Base-by-base conservation (phyloP, 2,797 vertebrate species). In the Enteromius treurensis region DNA sequence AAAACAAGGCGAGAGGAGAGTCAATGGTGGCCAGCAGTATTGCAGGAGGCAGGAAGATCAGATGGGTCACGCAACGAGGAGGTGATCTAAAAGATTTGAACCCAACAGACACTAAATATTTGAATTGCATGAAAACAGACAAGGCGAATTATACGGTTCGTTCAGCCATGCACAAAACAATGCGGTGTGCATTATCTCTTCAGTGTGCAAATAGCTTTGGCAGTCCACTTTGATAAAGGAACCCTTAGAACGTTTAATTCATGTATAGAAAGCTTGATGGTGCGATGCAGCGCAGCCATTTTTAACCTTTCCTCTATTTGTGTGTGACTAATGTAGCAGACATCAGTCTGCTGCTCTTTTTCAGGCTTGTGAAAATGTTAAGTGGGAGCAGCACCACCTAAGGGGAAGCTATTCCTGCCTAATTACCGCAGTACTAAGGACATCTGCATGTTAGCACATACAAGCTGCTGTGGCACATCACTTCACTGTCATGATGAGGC, bases 361-460 rank as follows among this genome's bases (percentile, higher is more conserved):
- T 84, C 77, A 37, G 53, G 85, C 83, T 82, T 58, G 67, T 77
- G 55, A 80, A 89, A 90, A 90, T 79, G 69, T 55, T 89, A 87
- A 91, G 89, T 89, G 89, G 83, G 86, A 87, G 88, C 88, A 80
- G 84, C 70, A 89, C 87, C 92, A 90, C 93, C 92, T 85, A 1
- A 82, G 88, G 92, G 92, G 67, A 85, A 81, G 60, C 85, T 86
- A 86, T 89, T 92, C 90, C 86, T 86, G 88, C 91, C 92, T 94
- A 93, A 94, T 94, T 94, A 92, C 92, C 90, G 88, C 91, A 89
- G 91, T 93, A 92, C 88, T 87, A 84, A 90, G 87, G 90, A 92
- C 90, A 76, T 90, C 91, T 89, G 64, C 88, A 77, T 91, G 92
- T 93, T 93, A 92, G 89, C 92, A 93, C 92, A 91, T 71, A 5